phyloP scores from a whole-genome alignment of 1,140 invertebrate species.

The Heliconius hewitsoni region DNA sequence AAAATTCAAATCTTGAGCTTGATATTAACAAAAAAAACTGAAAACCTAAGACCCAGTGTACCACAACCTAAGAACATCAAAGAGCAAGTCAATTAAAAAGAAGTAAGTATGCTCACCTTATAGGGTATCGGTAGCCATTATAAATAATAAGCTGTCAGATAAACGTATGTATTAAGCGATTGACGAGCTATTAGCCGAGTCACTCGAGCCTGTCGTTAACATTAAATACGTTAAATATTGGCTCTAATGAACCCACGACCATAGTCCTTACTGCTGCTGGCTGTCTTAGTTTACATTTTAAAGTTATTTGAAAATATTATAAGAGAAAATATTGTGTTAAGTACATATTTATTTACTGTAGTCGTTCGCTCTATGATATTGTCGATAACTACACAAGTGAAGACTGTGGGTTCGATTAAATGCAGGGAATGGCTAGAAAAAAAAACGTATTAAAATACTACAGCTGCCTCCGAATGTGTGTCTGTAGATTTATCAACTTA shows the following conservation, averaged over 20 bases:
- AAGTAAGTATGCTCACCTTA: constrained; percentile 15
- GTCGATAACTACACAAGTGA: neutral
- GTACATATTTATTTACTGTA: too few relatives aligned
- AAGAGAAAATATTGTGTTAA: too few relatives aligned
- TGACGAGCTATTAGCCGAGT: constrained; percentile 14
- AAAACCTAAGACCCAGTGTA: neutral
- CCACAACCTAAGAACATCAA: neutral
- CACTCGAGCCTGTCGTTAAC: neutral
- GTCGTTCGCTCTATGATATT: too few relatives aligned
- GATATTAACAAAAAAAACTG: neutral
- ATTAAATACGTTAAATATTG: constrained; percentile 8
- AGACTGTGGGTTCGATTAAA: neutral
- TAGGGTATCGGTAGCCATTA: constrained; percentile 37
- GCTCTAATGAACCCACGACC: constrained; percentile 55
- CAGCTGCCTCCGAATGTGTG: neutral
- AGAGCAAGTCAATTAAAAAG: constrained; percentile 28
- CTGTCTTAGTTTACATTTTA: neutral
- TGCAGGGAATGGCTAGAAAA: neutral
- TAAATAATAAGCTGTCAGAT: constrained; percentile 39
- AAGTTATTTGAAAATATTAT: too few relatives aligned
- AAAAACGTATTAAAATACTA: too few relatives aligned
- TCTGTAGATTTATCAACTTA: neutral
- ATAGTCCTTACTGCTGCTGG: constrained; percentile 36
- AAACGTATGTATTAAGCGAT: constrained; percentile 17
- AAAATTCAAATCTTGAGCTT: too few relatives aligned